Evolutionary conservation across 2,797 vertebrate species (phyloP).

Genomic region (Huso huso): DNA sequence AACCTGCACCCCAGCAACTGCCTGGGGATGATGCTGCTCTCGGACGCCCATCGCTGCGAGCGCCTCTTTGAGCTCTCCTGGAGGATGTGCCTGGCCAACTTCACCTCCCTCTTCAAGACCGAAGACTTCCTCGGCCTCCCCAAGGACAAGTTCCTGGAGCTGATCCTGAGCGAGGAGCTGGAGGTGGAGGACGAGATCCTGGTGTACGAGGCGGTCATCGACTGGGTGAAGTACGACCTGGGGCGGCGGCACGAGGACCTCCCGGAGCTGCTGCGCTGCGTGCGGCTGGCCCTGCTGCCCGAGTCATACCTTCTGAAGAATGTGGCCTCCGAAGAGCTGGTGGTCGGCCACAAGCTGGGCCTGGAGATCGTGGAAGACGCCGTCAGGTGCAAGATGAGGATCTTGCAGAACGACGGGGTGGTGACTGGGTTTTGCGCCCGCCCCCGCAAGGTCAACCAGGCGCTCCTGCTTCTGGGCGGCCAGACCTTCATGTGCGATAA

Average conservation of each 20-base stretch:
- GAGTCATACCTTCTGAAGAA: constrained; percentile 68
- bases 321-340: constrained; percentile 64
- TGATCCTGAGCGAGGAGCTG: constrained; percentile 73
- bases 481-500: constrained; percentile 82
- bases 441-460: constrained; percentile 72
- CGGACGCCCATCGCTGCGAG: constrained; percentile 71
- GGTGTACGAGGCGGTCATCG: constrained; percentile 72
- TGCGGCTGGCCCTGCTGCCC: constrained; percentile 68
- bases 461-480: constrained; percentile 70
- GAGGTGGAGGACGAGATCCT: constrained; percentile 77
- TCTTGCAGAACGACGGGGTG: constrained; percentile 74
- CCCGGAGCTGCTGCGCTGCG: constrained; percentile 64
- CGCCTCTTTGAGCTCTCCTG: constrained; percentile 71
- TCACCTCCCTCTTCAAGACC: constrained; percentile 60
- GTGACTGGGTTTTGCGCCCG: constrained; percentile 72
- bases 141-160: constrained; percentile 67
- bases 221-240: constrained; percentile 72
- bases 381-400: constrained; percentile 69
- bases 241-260: constrained; percentile 56
- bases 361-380: constrained; percentile 74
- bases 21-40: constrained; percentile 77
- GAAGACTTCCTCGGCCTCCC: constrained; percentile 73
- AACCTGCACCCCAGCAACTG: constrained; percentile 76
- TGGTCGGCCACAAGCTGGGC: constrained; percentile 70
- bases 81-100: constrained; percentile 73